A percentile compares a stretch with the other conserved stretches of the same genome.
Evolutionary conservation across 2,113 vertebrate species (phyloP).

Genomic region (Oryzias melastigma): DNA sequence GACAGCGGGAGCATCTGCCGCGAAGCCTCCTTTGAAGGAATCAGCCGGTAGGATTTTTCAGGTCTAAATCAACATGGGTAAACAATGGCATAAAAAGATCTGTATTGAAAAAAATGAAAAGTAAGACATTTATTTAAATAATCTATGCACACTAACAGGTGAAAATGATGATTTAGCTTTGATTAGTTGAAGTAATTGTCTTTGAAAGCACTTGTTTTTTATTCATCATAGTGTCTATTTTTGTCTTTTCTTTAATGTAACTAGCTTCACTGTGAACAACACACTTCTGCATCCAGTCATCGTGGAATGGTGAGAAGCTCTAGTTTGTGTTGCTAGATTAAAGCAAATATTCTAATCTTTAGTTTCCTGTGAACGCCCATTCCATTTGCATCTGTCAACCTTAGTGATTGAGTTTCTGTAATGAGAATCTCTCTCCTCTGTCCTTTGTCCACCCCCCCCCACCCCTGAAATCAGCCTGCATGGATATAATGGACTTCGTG

Average conservation of each 20-base stretch:
- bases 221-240: no score
- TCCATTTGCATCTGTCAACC: neutral
- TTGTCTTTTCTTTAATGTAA: neutral
- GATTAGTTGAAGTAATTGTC: no score
- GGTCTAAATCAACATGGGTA: conserved; percentile 24
- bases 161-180: no score
- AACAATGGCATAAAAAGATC: no score
- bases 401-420: conserved; percentile 13
- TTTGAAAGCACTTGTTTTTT: no score
- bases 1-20: conserved; percentile 86
- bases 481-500: conserved; percentile 60
- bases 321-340: neutral
- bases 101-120: no score
- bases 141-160: no score
- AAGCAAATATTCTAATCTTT: neutral
- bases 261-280: conserved; percentile 89
- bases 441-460: no score
- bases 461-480: conserved; percentile 18
- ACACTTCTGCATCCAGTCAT: conserved; percentile 87
- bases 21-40: conserved; percentile 93
- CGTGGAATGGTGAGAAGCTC: conserved; percentile 87
- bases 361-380: neutral
- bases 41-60: conserved; percentile 85
- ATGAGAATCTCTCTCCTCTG: conserved; percentile 6
- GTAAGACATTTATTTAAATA: no score